A percentile compares a stretch with the other conserved stretches of the same genome.
phyloP scores from a whole-genome alignment of 2,113 vertebrate species.

The Podarcis cretensis region DNA sequence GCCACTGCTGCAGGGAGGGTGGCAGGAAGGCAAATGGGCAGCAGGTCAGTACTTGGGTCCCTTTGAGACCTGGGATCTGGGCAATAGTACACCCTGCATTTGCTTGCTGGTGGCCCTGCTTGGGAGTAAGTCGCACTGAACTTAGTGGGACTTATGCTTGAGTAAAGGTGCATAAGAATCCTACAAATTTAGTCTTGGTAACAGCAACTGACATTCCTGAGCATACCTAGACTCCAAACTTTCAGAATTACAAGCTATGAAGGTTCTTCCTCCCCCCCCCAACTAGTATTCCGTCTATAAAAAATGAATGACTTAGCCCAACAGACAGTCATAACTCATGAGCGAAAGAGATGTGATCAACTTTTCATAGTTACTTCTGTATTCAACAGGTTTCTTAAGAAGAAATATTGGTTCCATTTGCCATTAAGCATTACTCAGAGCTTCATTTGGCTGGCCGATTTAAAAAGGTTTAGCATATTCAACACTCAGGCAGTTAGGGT shows the following conservation, averaged over 20 bases:
- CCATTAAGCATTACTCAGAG: constrained; percentile 59
- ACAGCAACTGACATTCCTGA: constrained; percentile 38
- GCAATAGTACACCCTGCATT: not conserved
- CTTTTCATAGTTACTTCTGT: constrained; percentile 48
- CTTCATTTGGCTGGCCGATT: constrained; percentile 60
- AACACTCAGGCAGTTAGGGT: constrained; percentile 62
- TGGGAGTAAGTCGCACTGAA: not conserved
- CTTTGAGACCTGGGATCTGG: not conserved
- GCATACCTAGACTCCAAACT: constrained; percentile 33
- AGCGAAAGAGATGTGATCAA: constrained; percentile 43
- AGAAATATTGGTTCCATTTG: constrained; percentile 69
- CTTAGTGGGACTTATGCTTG: not conserved
- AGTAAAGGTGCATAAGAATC: not conserved
- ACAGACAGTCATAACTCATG: constrained; percentile 25
- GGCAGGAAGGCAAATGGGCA: not conserved
- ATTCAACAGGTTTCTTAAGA: constrained; percentile 72
- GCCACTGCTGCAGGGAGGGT: too few species aligned
- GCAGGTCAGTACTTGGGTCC: not conserved
- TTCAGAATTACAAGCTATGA: constrained; percentile 6
- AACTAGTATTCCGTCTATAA: constrained; percentile 3
- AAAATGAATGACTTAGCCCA: constrained; percentile 35
- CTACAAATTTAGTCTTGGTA: not conserved
- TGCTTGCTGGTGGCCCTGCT: not conserved
- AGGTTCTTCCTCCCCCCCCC: constrained; percentile 23
- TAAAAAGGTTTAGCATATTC: constrained; percentile 74